Conservation (phyloP, 2,113 vertebrate species). For the Cyprinodon tularosa region DNA sequence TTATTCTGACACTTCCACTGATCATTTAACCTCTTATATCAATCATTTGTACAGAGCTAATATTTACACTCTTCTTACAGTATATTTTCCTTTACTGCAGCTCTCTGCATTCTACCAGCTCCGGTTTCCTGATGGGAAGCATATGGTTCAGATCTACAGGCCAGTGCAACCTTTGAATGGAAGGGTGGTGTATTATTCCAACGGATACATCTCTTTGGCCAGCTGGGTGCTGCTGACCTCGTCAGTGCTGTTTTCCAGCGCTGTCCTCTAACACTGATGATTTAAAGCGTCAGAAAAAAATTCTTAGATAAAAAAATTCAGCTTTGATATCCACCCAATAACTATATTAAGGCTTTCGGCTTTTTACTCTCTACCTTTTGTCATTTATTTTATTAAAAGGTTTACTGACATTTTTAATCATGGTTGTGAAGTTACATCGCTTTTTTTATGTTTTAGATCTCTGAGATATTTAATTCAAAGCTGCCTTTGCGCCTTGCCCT, state of each 20-base stretch:
- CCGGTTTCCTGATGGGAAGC: conserved; percentile 42
- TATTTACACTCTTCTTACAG: background rate
- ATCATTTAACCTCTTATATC: background rate
- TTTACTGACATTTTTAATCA: background rate
- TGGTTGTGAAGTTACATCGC: background rate
- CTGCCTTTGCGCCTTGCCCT: background rate
- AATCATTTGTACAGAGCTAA: background rate
- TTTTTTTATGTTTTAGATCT: background rate
- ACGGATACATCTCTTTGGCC: conserved; percentile 21
- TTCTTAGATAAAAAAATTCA: background rate
- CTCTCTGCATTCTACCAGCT: conserved; percentile 64
- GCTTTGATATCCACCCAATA: too few species aligned
- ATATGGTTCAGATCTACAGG: conserved; percentile 66
- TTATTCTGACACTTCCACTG: background rate
- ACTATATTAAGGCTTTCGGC: background rate
- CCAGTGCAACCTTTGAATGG: conserved; percentile 61
- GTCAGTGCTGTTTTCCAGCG: conserved; percentile 35
- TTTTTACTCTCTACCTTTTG: too few species aligned
- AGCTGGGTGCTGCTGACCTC: conserved; percentile 36
- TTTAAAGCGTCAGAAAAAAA: background rate
- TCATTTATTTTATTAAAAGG: background rate
- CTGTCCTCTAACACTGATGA: background rate
- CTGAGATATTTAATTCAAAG: background rate
- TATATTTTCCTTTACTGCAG: conserved; percentile 31
- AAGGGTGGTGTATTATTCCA: conserved; percentile 66